These are phyloP conservation scores for Ctenochaetus hawaiiensis DNA, from an alignment of 2,797 vertebrate genomes.

Conservation along the genomic window DNA sequence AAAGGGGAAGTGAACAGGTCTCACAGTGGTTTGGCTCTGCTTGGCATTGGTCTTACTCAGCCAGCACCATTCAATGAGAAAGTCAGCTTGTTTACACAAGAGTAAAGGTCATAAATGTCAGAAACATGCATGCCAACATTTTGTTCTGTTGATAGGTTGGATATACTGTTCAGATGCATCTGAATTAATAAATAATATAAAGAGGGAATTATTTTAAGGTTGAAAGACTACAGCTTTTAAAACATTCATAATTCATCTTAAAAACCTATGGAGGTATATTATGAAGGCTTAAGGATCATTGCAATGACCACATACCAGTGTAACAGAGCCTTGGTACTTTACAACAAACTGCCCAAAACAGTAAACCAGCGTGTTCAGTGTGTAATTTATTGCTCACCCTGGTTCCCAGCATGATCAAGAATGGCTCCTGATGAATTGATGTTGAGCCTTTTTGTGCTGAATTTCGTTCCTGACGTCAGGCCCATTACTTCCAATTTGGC, in stretches of 20 bases:
- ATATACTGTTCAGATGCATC: background rate
- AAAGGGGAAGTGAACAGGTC: no score
- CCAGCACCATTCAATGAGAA: no score
- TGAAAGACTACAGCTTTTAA: background rate
- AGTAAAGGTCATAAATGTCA: no score
- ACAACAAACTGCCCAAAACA: conserved; percentile 29
- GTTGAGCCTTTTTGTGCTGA: conserved; percentile 81
- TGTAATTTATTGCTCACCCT: conserved; percentile 49
- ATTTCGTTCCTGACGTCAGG: conserved; percentile 78
- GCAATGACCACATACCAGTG: background rate
- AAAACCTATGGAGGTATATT: background rate
- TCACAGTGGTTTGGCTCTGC: no score
- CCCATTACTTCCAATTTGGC: conserved; percentile 90
- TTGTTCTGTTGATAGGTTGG: no score
- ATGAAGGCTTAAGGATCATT: background rate
- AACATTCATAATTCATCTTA: background rate
- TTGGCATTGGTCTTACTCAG: no score
- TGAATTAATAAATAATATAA: background rate
- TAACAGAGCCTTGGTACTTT: conserved; percentile 2
- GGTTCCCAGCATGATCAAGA: conserved; percentile 68
- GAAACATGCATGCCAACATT: no score
- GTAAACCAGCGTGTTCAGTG: conserved; percentile 31
- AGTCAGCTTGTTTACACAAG: no score
- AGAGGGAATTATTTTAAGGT: background rate
- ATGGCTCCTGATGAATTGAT: conserved; percentile 89